Conservation (phyloP, 1,140 invertebrate genomes). For the Anastatus disparis region DNA sequence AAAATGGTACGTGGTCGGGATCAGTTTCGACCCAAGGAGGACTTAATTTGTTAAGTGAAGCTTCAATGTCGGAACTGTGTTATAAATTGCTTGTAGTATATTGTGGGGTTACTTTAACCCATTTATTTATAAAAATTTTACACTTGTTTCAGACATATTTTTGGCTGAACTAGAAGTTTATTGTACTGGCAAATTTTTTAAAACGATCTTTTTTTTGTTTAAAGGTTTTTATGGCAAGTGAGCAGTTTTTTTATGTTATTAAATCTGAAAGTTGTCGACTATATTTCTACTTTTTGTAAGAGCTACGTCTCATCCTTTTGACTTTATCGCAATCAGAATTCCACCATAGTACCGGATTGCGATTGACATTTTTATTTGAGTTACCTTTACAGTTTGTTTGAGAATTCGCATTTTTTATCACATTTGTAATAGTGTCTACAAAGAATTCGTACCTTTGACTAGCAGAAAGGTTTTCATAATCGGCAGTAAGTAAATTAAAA, state of each 20-base stretch:
- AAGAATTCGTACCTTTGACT: background rate
- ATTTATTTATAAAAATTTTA: constrained; percentile 6
- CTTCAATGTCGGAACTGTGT: too few species aligned
- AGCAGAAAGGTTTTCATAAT: background rate
- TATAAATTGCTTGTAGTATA: background rate
- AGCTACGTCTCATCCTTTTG: constrained; percentile 5
- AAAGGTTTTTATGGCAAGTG: background rate
- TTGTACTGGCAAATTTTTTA: background rate
- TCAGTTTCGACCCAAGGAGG: too few species aligned
- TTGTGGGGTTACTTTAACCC: background rate
- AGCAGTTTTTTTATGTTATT: constrained; percentile 2
- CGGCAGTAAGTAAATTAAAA: background rate
- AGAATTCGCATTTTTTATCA: background rate
- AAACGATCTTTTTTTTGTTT: constrained; percentile 18
- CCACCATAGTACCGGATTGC: constrained; percentile 16
- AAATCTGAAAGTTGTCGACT: background rate
- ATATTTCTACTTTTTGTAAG: constrained; percentile 13
- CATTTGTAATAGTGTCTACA: background rate
- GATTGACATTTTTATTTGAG: too few species aligned
- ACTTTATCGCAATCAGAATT: background rate
- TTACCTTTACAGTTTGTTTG: background rate
- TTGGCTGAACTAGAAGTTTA: background rate
- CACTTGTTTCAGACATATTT: background rate
- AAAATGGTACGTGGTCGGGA: too few species aligned
- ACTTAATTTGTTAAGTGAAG: too few species aligned